Base-by-base conservation (phyloP, 2,888 invertebrate species). In the Epinotia ramella region DNA sequence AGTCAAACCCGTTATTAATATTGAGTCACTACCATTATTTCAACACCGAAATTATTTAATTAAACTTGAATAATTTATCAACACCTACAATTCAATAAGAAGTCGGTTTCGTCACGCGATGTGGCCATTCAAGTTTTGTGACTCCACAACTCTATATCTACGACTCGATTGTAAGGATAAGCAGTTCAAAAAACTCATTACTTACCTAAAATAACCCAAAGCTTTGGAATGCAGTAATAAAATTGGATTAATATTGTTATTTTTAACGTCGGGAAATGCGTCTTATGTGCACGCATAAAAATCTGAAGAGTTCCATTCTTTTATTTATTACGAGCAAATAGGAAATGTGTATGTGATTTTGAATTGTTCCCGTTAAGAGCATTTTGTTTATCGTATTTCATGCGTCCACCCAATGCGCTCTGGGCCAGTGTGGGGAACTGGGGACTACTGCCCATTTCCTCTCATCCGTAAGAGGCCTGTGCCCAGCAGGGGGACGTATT, bases 171-270 rank as follows among this genome's bases (percentile, higher is more conserved):
- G 59, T 73, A n/a, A 24, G 63, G 20, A 59, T 66, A 64, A 69
- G 71, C 66, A 78, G 78, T 77, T 78, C 76, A 79, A 77, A 80
- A 78, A 79, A 79, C 78, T 73, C 78, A 78, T 80, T 79, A 71
- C 62, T 53, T 7, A 69, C 6, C 13, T 49, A 44, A 20, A 11
- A 9, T 68, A 57, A 68, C 20, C 33, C 20, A 24, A 44, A 44
- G 40, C 16, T 68, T 68, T 53, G n/a, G 7, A 28, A 68, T 57
- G 28, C 9, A 13, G 60, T 16, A 28, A 28, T 28, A 60, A 60
- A 60, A 62, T 28, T 16, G 33, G 62, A 62, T 33, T 33, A 62
- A 33, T 60, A n/a, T 49, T 49, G 16, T 53, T 53, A 53, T 53
- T 53, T 53, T n/a, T 53, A 7, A 53, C 53, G 13, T 13, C 4